A percentile compares a stretch with the other conserved stretches of the same genome.
phyloP scores from a whole-genome alignment of 2,113 vertebrate genomes.

The Morone chrysops region DNA sequence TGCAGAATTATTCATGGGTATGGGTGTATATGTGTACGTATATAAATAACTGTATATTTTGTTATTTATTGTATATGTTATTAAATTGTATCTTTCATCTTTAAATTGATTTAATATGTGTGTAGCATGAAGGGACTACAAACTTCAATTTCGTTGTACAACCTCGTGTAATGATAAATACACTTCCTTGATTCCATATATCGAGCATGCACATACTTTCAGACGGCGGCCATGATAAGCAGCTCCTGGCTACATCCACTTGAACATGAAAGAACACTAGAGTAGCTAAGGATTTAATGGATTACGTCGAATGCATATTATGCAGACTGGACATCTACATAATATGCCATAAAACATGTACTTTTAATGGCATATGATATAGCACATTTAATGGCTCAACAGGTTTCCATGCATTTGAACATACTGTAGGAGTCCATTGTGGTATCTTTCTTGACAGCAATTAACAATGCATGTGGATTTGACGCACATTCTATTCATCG shows the following conservation, averaged over 20 bases:
- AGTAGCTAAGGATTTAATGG: neutral
- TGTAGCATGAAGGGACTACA: no score
- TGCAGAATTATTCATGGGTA: no score
- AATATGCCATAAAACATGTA: neutral
- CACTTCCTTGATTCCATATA: neutral
- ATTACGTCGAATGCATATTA: neutral
- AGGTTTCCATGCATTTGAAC: neutral
- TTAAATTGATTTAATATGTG: no score
- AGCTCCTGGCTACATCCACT: neutral
- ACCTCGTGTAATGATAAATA: neutral
- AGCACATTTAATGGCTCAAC: neutral
- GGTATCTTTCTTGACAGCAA: neutral
- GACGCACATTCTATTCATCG: neutral
- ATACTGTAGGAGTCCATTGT: neutral
- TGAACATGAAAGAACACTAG: neutral
- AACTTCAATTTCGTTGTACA: no score
- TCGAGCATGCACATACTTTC: neutral
- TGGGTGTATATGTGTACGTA: no score
- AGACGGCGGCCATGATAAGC: neutral
- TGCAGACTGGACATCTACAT: neutral
- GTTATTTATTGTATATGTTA: no score
- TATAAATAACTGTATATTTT: no score
- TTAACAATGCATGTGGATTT: neutral
- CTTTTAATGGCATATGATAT: neutral
- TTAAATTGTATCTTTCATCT: no score